phyloP scores from a whole-genome alignment of 2,888 invertebrate genomes.

The Glyphotaelius pellucidus region DNA sequence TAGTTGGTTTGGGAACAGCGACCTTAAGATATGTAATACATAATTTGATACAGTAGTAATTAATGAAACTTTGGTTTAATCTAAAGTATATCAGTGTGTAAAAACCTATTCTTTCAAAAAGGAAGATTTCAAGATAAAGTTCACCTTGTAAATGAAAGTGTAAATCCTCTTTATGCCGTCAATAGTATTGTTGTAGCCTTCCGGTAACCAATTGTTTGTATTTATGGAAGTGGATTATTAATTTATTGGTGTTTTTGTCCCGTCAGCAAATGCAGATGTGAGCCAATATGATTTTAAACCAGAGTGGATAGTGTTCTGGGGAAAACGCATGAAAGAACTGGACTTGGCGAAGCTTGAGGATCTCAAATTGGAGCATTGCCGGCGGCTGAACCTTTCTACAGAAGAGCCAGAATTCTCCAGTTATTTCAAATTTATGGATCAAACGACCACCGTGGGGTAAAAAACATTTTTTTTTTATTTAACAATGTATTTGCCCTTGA shows the following conservation, averaged over 20 bases:
- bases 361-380: conserved; percentile 83
- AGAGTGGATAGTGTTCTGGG: conserved; percentile 93
- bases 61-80: too few species aligned
- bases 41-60: too few species aligned
- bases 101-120: too few species aligned
- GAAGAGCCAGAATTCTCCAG: conserved; percentile 62
- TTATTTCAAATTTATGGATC: not conserved
- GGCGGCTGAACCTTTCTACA: conserved; percentile 77
- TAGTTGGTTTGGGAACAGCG: too few species aligned
- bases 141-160: too few species aligned
- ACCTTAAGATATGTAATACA: too few species aligned
- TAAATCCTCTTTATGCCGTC: too few species aligned
- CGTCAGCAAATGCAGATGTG: conserved; percentile 82
- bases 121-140: too few species aligned
- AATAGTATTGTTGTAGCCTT: not conserved
- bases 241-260: not conserved
- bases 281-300: conserved; percentile 90
- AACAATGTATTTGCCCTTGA: not conserved
- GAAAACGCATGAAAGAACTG: conserved; percentile 87
- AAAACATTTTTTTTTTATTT: not conserved
- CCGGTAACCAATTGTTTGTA: not conserved
- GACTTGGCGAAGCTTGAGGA: conserved; percentile 83
- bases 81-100: too few species aligned
- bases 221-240: not conserved
- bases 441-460: not conserved